Evolutionary conservation across 2,888 invertebrate genomes (phyloP).

Genomic region (Caenorhabditis wallacei): DNA sequence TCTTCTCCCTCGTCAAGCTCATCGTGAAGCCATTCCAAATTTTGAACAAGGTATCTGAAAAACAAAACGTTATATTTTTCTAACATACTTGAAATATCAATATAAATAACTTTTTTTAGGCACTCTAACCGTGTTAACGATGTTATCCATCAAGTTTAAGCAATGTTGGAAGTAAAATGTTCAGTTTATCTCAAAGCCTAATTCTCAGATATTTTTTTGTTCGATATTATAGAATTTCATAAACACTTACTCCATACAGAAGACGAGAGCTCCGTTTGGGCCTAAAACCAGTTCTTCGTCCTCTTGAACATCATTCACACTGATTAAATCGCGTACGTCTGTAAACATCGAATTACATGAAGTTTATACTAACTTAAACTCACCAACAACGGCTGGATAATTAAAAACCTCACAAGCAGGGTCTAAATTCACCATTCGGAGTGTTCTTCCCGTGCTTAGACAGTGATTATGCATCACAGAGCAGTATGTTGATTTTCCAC

Average conservation of each 20-base stretch:
- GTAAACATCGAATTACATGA: slow-evolving; percentile 84
- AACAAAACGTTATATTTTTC: too few relatives aligned
- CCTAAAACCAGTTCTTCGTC: slow-evolving; percentile 95
- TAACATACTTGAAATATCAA: too few relatives aligned
- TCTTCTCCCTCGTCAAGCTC: slow-evolving; percentile 91
- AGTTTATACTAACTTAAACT: slow-evolving; percentile 3
- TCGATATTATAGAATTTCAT: not conserved
- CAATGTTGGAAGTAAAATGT: too few relatives aligned
- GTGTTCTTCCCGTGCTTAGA: slow-evolving; percentile 87
- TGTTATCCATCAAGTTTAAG: too few relatives aligned
- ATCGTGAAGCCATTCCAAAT: slow-evolving; percentile 93
- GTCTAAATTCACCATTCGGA: slow-evolving; percentile 93
- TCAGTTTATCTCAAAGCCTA: too few relatives aligned
- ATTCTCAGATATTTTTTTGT: not conserved
- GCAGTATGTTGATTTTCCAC: slow-evolving; percentile 88
- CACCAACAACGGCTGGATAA: slow-evolving; percentile 90
- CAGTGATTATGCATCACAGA: slow-evolving; percentile 89
- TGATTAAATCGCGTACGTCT: slow-evolving; percentile 89
- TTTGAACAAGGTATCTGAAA: slow-evolving; percentile 89
- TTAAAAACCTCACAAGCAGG: slow-evolving; percentile 98
- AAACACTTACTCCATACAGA: slow-evolving; percentile 82
- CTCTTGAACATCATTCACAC: slow-evolving; percentile 97
- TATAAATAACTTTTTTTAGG: too few relatives aligned
- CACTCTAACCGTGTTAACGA: too few relatives aligned
- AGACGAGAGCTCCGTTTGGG: slow-evolving; percentile 92